A percentile compares a stretch with the other conserved stretches of the same genome.
Evolutionary conservation across 2,888 invertebrate genomes (phyloP).

Genomic region (Acholoe squamosa): DNA sequence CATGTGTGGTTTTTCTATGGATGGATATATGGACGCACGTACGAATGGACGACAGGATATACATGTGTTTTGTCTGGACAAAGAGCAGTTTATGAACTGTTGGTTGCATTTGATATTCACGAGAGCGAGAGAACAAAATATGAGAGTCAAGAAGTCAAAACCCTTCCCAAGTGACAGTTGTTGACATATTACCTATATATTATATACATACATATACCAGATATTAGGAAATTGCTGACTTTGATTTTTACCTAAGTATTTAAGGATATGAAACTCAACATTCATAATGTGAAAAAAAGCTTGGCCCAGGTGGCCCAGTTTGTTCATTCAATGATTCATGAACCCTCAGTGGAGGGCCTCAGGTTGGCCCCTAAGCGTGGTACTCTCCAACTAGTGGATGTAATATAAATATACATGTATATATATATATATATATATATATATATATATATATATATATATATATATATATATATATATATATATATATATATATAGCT

Average conservation of each 20-base stretch:
- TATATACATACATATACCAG: neutral
- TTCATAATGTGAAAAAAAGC: neutral
- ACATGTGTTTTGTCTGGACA: neutral
- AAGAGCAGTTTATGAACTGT: neutral
- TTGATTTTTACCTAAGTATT: conserved; percentile 14
- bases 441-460: neutral
- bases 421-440: neutral
- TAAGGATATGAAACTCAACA: conserved; percentile 19
- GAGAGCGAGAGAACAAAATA: neutral
- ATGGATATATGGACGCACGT: neutral
- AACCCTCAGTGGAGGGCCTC: neutral
- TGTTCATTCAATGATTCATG: no score
- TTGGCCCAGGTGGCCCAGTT: neutral
- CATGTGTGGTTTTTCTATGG: conserved; percentile 23
- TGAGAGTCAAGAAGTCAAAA: neutral
- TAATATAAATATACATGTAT: neutral
- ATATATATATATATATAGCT: neutral
- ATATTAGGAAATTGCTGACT: conserved; percentile 36
- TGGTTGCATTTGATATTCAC: conserved; percentile 26
- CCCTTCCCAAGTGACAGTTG: conserved; percentile 16
- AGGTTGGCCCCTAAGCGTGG: neutral
- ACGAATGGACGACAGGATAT: no score
- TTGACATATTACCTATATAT: conserved; percentile 12
- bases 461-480: neutral
- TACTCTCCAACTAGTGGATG: no score